Evolutionary conservation across 2,888 invertebrate genomes (phyloP).

Genomic region (Lydus trimaculatus): DNA sequence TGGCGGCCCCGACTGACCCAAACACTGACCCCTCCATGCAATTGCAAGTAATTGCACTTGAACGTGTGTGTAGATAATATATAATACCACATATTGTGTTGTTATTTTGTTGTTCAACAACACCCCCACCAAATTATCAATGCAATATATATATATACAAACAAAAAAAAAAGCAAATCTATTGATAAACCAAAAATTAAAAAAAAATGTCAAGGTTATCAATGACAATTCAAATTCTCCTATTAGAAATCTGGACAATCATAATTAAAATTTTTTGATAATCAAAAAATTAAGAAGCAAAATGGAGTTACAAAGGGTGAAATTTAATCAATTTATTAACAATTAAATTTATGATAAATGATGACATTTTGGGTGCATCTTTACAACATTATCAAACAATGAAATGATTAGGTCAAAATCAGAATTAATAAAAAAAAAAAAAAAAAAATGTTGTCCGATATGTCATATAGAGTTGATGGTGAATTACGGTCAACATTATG

Average conservation of each 20-base stretch:
- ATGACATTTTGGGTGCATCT: constrained; percentile 1
- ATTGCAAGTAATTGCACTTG: constrained; percentile 55
- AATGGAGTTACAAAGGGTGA: neutral
- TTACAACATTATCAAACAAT: constrained; percentile 8
- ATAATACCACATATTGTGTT: neutral
- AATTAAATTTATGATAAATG: constrained; percentile 7
- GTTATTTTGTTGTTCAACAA: too few relatives aligned
- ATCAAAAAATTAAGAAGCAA: too few relatives aligned
- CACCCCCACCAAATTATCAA: too few relatives aligned
- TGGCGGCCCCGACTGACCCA: constrained; percentile 58
- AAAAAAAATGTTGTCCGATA: constrained; percentile 32
- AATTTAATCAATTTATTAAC: neutral
- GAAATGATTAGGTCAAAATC: constrained; percentile 8
- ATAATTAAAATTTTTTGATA: too few relatives aligned
- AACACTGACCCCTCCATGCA: constrained; percentile 58
- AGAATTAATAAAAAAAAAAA: constrained; percentile 4
- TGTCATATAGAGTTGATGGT: constrained; percentile 46
- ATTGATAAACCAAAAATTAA: too few relatives aligned
- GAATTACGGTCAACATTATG: constrained; percentile 47
- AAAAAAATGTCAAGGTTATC: too few relatives aligned
- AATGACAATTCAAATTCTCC: too few relatives aligned
- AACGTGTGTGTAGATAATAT: too few relatives aligned
- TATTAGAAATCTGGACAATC: too few relatives aligned
- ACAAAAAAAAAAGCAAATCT: too few relatives aligned
- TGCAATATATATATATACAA: too few relatives aligned